These are phyloP conservation scores for Anastrepha ludens DNA, from an alignment of 1,140 invertebrate species.

Conservation along the genomic window DNA sequence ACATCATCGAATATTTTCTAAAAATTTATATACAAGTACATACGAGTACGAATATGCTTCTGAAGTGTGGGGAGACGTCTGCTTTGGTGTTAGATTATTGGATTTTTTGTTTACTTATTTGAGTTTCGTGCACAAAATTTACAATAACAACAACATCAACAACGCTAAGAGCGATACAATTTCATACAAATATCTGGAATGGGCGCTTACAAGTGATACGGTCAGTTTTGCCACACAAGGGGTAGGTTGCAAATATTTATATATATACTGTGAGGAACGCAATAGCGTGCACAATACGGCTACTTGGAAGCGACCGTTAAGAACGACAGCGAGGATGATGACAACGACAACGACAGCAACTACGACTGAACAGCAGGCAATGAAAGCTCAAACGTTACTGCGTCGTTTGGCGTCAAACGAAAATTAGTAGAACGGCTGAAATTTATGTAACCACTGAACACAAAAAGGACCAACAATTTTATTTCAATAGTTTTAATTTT, in stretches of 20 bases:
- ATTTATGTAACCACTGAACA: conserved; percentile 25
- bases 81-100: too few species aligned
- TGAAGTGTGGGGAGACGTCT: too few species aligned
- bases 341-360: neutral
- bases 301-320: neutral
- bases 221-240: neutral
- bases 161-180: neutral
- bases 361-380: neutral
- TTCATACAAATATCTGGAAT: neutral
- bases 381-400: conserved; percentile 21
- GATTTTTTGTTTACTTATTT: neutral
- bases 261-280: too few species aligned
- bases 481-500: neutral
- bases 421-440: conserved; percentile 7
- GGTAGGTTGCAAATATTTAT: too few species aligned
- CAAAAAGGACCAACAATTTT: neutral
- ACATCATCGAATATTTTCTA: neutral
- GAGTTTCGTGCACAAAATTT: neutral
- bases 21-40: neutral
- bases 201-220: neutral
- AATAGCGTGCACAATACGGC: neutral
- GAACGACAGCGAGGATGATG: neutral
- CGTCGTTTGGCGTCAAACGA: conserved; percentile 15
- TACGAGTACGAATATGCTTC: neutral
- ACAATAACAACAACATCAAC: neutral